These are phyloP conservation scores for Gasterosteus aculeatus DNA, from an alignment of 2,113 vertebrate species.

Conservation along the genomic window DNA sequence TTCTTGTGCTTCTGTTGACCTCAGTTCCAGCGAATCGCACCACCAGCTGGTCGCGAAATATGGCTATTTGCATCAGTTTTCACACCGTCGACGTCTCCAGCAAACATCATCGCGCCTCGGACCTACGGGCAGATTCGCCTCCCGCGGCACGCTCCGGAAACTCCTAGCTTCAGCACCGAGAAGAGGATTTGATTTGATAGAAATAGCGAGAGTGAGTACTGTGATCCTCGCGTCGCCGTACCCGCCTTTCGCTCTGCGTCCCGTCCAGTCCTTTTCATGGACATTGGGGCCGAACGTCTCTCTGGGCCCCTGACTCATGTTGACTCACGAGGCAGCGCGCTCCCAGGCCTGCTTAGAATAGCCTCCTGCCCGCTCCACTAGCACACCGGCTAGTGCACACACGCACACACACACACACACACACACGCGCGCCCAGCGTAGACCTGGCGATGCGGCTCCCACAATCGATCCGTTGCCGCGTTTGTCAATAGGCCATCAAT, in stretches of 20 bases:
- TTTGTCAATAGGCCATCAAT: not conserved
- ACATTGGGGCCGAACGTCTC: slow-evolving; percentile 56
- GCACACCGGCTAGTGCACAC: slow-evolving; percentile 56
- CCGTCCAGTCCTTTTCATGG: slow-evolving; percentile 28
- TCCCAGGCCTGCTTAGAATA: slow-evolving; percentile 73
- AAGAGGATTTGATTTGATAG: not conserved
- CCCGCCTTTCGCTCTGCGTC: not conserved
- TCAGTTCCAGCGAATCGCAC: slow-evolving; percentile 48
- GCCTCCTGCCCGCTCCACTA: slow-evolving; percentile 66
- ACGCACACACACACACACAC: slow-evolving; percentile 5
- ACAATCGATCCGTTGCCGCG: not conserved
- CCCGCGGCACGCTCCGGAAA: not conserved
- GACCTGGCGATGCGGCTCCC: not conserved
- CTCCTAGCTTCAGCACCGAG: not conserved
- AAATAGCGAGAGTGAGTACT: not conserved
- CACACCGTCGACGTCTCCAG: slow-evolving; percentile 21
- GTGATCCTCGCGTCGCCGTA: no score
- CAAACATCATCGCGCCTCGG: slow-evolving; percentile 14
- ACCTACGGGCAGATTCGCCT: not conserved
- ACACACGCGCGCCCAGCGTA: not conserved
- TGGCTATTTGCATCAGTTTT: slow-evolving; percentile 40
- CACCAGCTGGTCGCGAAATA: slow-evolving; percentile 51
- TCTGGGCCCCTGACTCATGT: slow-evolving; percentile 63
- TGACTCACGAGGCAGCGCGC: slow-evolving; percentile 65
- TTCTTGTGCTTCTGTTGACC: slow-evolving; percentile 45